Base-by-base conservation (phyloP, 2,888 invertebrate species). In the Deroplatys truncata region DNA sequence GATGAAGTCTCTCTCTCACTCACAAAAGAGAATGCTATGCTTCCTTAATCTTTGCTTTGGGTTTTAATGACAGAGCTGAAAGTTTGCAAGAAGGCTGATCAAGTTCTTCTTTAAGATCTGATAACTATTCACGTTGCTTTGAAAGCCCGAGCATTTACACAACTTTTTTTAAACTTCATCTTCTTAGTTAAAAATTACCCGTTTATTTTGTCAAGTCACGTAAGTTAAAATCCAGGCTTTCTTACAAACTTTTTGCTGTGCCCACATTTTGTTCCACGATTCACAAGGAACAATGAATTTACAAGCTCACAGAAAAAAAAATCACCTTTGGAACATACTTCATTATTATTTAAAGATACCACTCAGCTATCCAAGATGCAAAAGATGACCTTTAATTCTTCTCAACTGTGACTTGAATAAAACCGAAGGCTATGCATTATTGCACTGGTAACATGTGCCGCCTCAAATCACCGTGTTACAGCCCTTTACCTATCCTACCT, bases 41-140 rank as follows among this genome's bases (percentile, higher is more conserved):
- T 83, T 83, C 83, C 87, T 83, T 82, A 87, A 87, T 29, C n/a
- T 29, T 83, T 87, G n/a, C 83, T 87, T 87, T 87, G 87, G 87
- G 56, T 72, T 72, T 72, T 87, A 82, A 20, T 83, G 49, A 20
- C 83, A 87, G 31, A 83, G 87, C 83, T n/a, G 25, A n/a, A 82
- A 84, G 88, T 84, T 84, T 84, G 84, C 84, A 88, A 88, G 88
- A 72, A 84, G 84, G 29, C 84, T 29, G 84, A 25, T 35, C 13
- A 84, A 84, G 13, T 84, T 84, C 28, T n/a, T 29, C 56, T 84
- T 84, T 35, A 84, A 35, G 29, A 84, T 84, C 84, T 31, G 25
- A 84, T 84, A 84, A 29, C 15, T 84, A 35, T 84, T 84, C 84
- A 29, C 2, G 7, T 28, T 84, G 84, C 84, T 31, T 84, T 84